phyloP scores from a whole-genome alignment of 2,888 invertebrate genomes.

The Sussaba pulchella region DNA sequence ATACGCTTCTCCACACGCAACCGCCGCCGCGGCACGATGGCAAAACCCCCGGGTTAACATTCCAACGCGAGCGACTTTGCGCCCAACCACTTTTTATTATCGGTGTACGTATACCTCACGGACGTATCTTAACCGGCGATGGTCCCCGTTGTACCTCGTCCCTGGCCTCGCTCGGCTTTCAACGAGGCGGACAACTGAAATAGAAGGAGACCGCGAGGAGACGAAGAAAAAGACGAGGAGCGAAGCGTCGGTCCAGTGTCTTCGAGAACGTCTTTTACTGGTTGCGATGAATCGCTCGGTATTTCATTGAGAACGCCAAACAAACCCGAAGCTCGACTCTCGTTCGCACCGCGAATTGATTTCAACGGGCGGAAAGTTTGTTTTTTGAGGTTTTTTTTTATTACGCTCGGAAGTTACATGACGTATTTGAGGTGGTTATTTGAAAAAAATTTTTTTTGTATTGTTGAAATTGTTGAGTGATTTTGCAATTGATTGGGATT shows the following conservation, averaged over 20 bases:
- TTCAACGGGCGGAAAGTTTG: slow-evolving; percentile 6
- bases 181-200: slow-evolving; percentile 38
- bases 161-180: slow-evolving; percentile 6
- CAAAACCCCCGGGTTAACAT: slow-evolving; percentile 60
- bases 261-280: slow-evolving; percentile 21
- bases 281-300: slow-evolving; percentile 57
- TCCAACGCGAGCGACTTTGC: slow-evolving; percentile 58
- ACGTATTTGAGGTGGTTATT: too few species aligned
- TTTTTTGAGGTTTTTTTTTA: slow-evolving; percentile 4
- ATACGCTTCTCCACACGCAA: slow-evolving; percentile 20
- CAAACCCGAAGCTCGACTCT: slow-evolving; percentile 13
- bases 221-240: slow-evolving; percentile 16
- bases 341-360: slow-evolving; percentile 40
- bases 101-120: slow-evolving; percentile 50
- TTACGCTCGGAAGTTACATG: background rate
- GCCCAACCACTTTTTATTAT: slow-evolving; percentile 62
- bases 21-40: slow-evolving; percentile 14
- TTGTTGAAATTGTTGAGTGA: too few species aligned
- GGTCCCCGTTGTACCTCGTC: background rate
- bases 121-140: slow-evolving; percentile 24
- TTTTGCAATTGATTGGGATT: too few species aligned
- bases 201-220: slow-evolving; percentile 12
- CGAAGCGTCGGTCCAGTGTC: background rate
- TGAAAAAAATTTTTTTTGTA: too few species aligned
- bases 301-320: slow-evolving; percentile 59